Percentiles rank a stretch among this genome's conserved stretches.
Evolutionary conservation across 2,113 vertebrate species (phyloP).

Genomic region (Cnemophilus loriae): DNA sequence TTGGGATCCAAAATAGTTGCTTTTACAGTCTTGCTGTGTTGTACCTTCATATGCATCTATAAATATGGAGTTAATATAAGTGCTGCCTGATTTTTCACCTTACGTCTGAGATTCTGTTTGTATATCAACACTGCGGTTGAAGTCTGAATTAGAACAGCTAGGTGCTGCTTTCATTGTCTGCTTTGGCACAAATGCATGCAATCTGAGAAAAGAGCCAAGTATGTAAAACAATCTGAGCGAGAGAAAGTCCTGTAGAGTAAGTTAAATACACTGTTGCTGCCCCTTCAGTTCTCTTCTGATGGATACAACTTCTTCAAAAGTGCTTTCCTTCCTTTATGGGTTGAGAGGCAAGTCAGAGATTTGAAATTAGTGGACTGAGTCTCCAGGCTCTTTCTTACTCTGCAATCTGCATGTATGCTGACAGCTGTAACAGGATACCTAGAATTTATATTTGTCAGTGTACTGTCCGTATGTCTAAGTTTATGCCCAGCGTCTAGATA

Average conservation of each 20-base stretch:
- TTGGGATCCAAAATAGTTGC: not conserved
- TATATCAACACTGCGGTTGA: not conserved
- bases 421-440: conserved; percentile 22
- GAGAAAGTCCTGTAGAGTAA: not conserved
- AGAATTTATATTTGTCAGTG: conserved; percentile 3
- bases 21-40: not conserved
- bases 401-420: not conserved
- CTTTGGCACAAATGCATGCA: not conserved
- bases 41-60: not conserved
- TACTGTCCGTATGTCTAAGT: not conserved
- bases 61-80: not conserved
- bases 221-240: not conserved
- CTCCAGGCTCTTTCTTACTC: not conserved
- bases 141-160: not conserved
- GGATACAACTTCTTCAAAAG: not conserved
- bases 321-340: not conserved
- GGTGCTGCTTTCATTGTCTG: not conserved
- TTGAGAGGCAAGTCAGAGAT: not conserved
- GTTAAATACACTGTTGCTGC: not conserved
- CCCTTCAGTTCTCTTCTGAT: not conserved
- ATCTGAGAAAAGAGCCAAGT: not conserved
- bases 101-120: not conserved
- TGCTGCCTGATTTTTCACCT: not conserved
- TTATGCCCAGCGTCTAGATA: not conserved
- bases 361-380: not conserved